phyloP scores from a whole-genome alignment of 2,113 vertebrate species.

The Equus quagga region DNA sequence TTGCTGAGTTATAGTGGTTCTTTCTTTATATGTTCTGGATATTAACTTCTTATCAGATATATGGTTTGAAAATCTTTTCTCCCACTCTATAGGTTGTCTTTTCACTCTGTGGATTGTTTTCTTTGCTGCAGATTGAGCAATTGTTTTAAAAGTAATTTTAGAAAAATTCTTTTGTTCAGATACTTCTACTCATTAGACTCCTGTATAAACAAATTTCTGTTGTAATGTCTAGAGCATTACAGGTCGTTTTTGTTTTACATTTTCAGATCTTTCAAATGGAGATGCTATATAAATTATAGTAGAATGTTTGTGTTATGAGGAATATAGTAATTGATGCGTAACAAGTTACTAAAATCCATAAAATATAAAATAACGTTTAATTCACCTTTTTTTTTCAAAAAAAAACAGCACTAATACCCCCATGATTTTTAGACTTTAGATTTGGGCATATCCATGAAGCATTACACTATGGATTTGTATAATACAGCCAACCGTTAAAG shows the following conservation, averaged over 20 bases:
- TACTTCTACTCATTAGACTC: not conserved
- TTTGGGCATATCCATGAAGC: not conserved
- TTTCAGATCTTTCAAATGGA: constrained; percentile 35
- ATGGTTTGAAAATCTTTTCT: constrained; percentile 37
- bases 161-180: not conserved
- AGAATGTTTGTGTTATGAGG: not conserved
- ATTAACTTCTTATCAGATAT: not conserved
- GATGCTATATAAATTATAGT: not conserved
- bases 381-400: not conserved
- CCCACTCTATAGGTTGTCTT: not conserved
- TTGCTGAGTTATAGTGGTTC: constrained; percentile 3
- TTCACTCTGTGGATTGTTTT: not conserved
- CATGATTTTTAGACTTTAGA: not conserved
- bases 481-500: not conserved
- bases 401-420: not conserved
- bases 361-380: constrained; percentile 31
- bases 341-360: not conserved
- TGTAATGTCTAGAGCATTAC: not conserved
- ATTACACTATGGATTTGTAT: not conserved
- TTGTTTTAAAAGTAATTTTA: constrained; percentile 5
- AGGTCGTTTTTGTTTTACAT: not conserved
- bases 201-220: not conserved
- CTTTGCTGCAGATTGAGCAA: constrained; percentile 5
- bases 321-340: not conserved
- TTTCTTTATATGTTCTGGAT: not conserved